Conservation (phyloP, 2,888 invertebrate species). For the Himalopsyche japonica region DNA sequence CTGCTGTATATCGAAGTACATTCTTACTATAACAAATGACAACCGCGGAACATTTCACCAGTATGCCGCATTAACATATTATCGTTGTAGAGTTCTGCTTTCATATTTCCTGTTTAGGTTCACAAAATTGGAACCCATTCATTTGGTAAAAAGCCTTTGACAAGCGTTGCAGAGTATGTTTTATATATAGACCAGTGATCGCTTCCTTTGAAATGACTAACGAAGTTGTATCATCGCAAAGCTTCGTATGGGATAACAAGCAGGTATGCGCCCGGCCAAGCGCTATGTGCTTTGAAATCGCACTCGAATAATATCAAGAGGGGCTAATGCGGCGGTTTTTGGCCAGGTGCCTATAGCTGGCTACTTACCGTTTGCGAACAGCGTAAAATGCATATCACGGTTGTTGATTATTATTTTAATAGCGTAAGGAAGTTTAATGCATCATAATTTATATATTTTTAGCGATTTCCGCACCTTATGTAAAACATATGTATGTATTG, state of each 20-base stretch:
- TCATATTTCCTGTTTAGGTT: neutral
- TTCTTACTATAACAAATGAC: neutral
- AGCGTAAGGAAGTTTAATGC: no score
- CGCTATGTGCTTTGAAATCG: neutral
- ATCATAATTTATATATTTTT: no score
- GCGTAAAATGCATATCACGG: neutral
- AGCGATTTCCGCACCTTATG: no score
- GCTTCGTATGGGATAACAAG: neutral
- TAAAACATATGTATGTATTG: no score
- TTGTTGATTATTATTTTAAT: no score
- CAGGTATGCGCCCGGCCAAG: neutral
- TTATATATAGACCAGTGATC: constrained; percentile 11
- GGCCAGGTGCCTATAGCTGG: neutral
- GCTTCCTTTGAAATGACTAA: constrained; percentile 1
- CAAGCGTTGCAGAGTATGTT: neutral
- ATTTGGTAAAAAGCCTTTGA: constrained; percentile 16
- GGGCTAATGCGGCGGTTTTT: neutral
- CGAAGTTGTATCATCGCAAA: neutral
- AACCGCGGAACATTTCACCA: neutral
- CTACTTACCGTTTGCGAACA: neutral
- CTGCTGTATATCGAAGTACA: no score
- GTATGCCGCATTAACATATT: neutral
- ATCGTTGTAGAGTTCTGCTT: neutral
- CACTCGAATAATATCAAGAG: neutral
- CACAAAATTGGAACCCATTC: constrained; percentile 3